These are phyloP conservation scores for Pheosia tremula DNA, from an alignment of 2,888 invertebrate species.

Conservation along the genomic window DNA sequence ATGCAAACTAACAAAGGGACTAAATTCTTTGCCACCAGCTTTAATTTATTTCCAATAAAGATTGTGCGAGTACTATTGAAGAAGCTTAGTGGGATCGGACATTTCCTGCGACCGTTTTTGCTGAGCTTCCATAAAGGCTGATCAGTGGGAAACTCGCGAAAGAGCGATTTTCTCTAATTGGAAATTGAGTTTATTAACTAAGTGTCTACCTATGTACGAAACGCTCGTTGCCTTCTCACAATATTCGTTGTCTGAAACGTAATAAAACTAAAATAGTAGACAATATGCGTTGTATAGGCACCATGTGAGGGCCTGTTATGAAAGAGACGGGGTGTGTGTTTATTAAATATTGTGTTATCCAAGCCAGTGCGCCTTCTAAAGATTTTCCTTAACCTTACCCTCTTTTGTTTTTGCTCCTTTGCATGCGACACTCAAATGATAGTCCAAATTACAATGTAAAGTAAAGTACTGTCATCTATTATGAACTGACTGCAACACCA, in stretches of 20 bases:
- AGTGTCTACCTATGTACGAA: conserved; percentile 32
- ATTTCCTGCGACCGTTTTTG: conserved; percentile 44
- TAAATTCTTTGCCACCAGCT: conserved; percentile 50
- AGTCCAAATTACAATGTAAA: too few relatives aligned
- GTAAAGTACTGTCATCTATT: too few relatives aligned
- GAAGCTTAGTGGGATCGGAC: conserved; percentile 35
- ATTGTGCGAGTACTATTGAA: conserved; percentile 34
- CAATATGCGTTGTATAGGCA: conserved; percentile 22
- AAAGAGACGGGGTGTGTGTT: conserved; percentile 25
- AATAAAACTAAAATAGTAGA: conserved; percentile 21
- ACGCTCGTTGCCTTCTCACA: conserved; percentile 30
- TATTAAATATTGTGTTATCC: conserved; percentile 27
- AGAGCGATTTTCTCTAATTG: conserved; percentile 60
- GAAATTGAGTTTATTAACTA: conserved; percentile 54
- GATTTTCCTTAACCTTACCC: conserved; percentile 10
- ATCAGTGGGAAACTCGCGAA: conserved; percentile 54
- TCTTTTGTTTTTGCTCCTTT: background rate
- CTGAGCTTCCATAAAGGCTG: conserved; percentile 56
- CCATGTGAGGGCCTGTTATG: conserved; percentile 20
- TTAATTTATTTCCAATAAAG: conserved; percentile 63
- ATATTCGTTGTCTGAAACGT: conserved; percentile 32
- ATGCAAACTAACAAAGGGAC: conserved; percentile 41
- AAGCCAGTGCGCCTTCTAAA: conserved; percentile 12
- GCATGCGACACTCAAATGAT: background rate
- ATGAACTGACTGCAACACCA: too few relatives aligned